These are phyloP conservation scores for Agriopis marginaria DNA, from an alignment of 2,888 invertebrate species.

Conservation along the genomic window DNA sequence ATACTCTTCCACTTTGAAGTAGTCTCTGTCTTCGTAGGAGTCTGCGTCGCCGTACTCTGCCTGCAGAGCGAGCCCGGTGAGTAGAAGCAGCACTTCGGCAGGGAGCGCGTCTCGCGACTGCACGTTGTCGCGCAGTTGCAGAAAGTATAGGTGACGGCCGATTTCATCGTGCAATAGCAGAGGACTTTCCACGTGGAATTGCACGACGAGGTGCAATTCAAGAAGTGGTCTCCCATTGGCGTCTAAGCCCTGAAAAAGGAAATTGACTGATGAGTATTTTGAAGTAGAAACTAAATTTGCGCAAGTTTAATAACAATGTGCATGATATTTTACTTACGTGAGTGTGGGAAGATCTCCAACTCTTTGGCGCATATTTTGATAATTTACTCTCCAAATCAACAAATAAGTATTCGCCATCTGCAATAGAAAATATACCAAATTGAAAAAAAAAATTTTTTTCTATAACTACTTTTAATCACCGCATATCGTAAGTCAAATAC, in stretches of 20 bases:
- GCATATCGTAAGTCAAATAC: not conserved
- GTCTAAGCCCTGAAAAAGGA: constrained; percentile 91
- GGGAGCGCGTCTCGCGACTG: constrained; percentile 88
- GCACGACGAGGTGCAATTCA: constrained; percentile 95
- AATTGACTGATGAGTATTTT: constrained; percentile 1
- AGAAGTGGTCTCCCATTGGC: constrained; percentile 95
- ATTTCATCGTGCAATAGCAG: constrained; percentile 96
- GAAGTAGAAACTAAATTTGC: not conserved
- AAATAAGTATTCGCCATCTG: constrained; percentile 98
- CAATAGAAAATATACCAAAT: constrained; percentile 71
- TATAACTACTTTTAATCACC: not conserved
- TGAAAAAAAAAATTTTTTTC: not conserved
- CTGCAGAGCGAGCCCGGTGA: constrained; percentile 96
- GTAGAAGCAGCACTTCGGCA: constrained; percentile 90
- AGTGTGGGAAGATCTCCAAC: constrained; percentile 97
- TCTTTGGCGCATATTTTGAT: constrained; percentile 98
- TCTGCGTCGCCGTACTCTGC: constrained; percentile 95
- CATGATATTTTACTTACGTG: constrained; percentile 88
- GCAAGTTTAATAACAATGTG: not conserved
- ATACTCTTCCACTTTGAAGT: constrained; percentile 94
- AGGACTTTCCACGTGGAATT: constrained; percentile 97
- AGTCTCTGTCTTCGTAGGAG: constrained; percentile 71
- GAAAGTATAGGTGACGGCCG: constrained; percentile 97
- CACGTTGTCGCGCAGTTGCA: constrained; percentile 96
- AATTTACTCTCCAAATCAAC: constrained; percentile 97